Evolutionary conservation across 2,797 vertebrate species (phyloP).

Genomic region (Mormyrops attenuatus): DNA sequence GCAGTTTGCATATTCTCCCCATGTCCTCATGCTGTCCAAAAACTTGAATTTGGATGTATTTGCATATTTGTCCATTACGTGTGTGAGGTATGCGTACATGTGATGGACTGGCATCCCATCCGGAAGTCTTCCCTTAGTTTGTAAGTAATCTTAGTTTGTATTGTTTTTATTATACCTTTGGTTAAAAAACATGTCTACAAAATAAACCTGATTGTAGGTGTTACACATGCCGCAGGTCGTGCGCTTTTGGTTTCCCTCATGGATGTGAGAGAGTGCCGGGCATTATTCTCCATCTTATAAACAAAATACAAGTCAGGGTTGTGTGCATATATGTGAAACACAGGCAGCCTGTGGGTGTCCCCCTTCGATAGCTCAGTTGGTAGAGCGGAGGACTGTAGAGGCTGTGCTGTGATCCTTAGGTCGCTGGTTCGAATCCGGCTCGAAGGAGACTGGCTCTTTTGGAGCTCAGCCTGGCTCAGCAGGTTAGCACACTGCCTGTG

Average conservation of each 20-base stretch:
- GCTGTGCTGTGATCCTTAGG: background rate
- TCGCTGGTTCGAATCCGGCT: background rate
- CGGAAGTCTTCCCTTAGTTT: background rate
- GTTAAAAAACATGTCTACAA: background rate
- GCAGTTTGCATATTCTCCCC: background rate
- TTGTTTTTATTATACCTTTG: background rate
- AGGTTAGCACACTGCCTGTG: background rate
- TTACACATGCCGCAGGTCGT: background rate
- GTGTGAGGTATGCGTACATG: background rate
- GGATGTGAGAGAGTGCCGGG: background rate
- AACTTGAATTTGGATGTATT: background rate
- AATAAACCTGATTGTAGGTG: background rate
- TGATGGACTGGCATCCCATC: background rate
- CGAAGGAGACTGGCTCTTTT: background rate
- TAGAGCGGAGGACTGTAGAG: background rate
- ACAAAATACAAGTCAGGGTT: background rate
- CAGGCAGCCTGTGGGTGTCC: accelerated
- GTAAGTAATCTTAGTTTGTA: background rate
- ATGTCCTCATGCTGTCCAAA: background rate
- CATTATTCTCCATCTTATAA: background rate
- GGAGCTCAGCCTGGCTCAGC: background rate
- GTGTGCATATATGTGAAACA: background rate
- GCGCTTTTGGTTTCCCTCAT: background rate
- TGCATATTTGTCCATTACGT: background rate
- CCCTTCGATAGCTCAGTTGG: background rate